These are phyloP conservation scores for Littorina saxatilis DNA, from an alignment of 1,140 invertebrate species.

Conservation along the genomic window DNA sequence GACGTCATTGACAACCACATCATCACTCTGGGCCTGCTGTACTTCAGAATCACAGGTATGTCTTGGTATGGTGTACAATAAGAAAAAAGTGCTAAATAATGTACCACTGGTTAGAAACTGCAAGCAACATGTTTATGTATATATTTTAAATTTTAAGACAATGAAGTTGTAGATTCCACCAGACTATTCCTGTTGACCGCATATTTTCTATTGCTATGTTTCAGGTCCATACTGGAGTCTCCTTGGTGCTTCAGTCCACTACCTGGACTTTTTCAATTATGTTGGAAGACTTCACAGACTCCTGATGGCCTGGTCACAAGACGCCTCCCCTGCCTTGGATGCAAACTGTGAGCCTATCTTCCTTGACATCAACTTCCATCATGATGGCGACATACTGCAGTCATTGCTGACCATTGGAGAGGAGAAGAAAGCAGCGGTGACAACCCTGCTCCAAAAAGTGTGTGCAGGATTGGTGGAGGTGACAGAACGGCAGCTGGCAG, in stretches of 20 bases:
- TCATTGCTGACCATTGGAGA: not conserved
- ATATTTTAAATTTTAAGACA: too few relatives aligned
- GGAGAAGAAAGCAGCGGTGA: not conserved
- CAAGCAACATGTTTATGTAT: too few relatives aligned
- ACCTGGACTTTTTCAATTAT: not conserved
- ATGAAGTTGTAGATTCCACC: too few relatives aligned
- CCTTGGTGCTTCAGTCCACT: not conserved
- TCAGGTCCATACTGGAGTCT: not conserved
- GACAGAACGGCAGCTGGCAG: conserved; percentile 3
- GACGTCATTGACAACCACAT: not conserved
- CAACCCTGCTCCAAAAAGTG: not conserved
- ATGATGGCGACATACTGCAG: not conserved
- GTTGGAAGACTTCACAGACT: not conserved
- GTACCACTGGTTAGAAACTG: too few relatives aligned
- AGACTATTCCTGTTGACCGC: too few relatives aligned
- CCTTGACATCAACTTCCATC: not conserved
- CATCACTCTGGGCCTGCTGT: not conserved
- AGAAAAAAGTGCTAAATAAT: too few relatives aligned
- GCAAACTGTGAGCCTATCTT: not conserved
- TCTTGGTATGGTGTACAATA: too few relatives aligned
- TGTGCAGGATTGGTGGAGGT: not conserved
- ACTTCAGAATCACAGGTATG: not conserved
- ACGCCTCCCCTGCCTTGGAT: not conserved
- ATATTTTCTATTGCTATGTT: not conserved
- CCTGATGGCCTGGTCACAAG: not conserved